These are phyloP conservation scores for Meghimatium bilineatum DNA, from an alignment of 2,888 invertebrate species.

Conservation along the genomic window DNA sequence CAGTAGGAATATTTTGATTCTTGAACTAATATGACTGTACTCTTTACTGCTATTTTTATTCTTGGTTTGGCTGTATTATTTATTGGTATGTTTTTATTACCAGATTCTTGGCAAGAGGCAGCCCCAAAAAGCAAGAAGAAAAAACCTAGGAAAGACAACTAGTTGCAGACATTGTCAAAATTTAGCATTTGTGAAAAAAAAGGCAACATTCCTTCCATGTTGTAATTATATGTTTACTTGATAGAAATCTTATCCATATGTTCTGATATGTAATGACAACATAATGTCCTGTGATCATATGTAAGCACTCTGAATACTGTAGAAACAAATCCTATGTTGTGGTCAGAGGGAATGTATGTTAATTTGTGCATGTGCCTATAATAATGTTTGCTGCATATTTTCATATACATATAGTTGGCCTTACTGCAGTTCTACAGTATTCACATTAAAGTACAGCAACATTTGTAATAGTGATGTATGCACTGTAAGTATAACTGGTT, in stretches of 20 bases:
- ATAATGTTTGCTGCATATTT: too few relatives aligned
- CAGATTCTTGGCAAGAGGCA: slow-evolving; percentile 70
- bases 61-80: too few relatives aligned
- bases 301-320: not conserved
- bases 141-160: slow-evolving; percentile 69
- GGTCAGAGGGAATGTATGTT: not conserved
- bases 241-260: slow-evolving; percentile 7
- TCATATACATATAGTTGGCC: too few relatives aligned
- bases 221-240: not conserved
- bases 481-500: too few relatives aligned
- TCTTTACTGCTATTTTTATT: too few relatives aligned
- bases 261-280: not conserved
- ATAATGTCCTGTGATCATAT: slow-evolving; percentile 10
- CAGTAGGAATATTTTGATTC: too few relatives aligned
- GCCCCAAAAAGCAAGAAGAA: slow-evolving; percentile 71
- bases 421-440: too few relatives aligned
- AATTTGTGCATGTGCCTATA: not conserved
- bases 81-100: slow-evolving; percentile 24
- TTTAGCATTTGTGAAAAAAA: slow-evolving; percentile 21
- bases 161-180: slow-evolving; percentile 22
- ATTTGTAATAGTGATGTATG: too few relatives aligned
- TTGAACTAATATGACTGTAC: too few relatives aligned
- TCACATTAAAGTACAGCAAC: too few relatives aligned
- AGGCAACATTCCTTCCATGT: slow-evolving; percentile 39
- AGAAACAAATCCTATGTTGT: not conserved